Base-by-base conservation (phyloP, 2,797 vertebrate species). In the Cossypha niveicapilla region DNA sequence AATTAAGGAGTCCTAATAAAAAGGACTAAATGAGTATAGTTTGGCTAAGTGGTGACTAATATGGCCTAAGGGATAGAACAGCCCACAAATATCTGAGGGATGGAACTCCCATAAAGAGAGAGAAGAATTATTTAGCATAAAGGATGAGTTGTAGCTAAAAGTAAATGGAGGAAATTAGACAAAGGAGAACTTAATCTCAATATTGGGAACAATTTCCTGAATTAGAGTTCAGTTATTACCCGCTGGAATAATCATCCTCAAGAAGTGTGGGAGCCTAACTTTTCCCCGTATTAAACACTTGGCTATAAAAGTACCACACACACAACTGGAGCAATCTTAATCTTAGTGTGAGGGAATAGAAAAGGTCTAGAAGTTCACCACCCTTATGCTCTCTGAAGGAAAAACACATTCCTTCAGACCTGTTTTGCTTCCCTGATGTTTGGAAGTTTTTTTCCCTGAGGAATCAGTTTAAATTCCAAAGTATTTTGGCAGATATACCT, bases 1-100 rank as follows among this genome's bases (percentile, higher is more conserved):
- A 92, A 92, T 94, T 94, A 96, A 68, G 0, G 0, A 84, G 6
- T 80, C 39, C 62, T 84, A 81, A 84, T 78, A 45, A 50, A 90
- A 91, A 62, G 39, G 25, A 44, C 50, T 86, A 80, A 92, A 91
- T 70, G 51, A 56, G 42, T 78, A 16, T 70, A 48, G 51, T 88
- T 90, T 90, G 42, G n/a, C 92, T 95, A 91, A 95, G 68, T 81
- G 76, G 65, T 90, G 66, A 66, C 62, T 90, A 86, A 90, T 88
- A 41, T 70, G 77, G 51, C 91, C 72, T 88, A 18, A 81, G 93
- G 85, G 76, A 93, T 62, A 73, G 47, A 88, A 53, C 25, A 91
- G 51, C 58, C 90, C 73, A 54, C 57, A 81, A 28, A 78, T 51
- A 70, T 80, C 54, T 93, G 62, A 91, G 61, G 35, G 54, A 68